A percentile compares a stretch with the other conserved stretches of the same genome.
These are phyloP conservation scores for Palythoa caribaeorum DNA, from an alignment of 92 coral and sea anemone species.

Conservation along the genomic window DNA sequence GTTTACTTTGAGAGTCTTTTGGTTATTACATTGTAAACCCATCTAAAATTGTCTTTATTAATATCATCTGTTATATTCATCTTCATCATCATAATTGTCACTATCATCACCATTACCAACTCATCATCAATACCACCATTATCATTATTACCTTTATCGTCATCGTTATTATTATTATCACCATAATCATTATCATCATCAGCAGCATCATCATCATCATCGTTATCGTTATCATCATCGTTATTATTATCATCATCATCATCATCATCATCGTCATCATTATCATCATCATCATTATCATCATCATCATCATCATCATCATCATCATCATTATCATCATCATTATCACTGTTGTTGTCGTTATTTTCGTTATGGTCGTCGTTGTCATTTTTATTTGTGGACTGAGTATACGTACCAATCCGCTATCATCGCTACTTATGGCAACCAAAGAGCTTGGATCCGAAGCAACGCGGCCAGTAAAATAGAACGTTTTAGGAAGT, in stretches of 20 bases:
- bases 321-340: not conserved
- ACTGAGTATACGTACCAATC: conserved; percentile 74
- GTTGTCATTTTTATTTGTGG: not conserved
- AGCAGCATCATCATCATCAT: not conserved
- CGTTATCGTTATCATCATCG: not conserved
- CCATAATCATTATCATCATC: not conserved
- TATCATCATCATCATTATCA: not conserved
- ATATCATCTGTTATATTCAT: no score
- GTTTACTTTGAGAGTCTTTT: no score
- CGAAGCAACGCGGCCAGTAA: conserved; percentile 82
- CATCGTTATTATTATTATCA: no score
- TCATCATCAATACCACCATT: not conserved
- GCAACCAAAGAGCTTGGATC: conserved; percentile 90
- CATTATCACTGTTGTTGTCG: not conserved
- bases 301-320: not conserved
- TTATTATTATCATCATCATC: not conserved
- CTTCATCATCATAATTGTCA: not conserved
- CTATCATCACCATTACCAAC: not conserved
- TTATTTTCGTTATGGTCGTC: not conserved
- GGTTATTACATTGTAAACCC: no score
- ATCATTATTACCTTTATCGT: not conserved
- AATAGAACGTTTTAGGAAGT: conserved; percentile 72
- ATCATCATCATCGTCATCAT: not conserved
- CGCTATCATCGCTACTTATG: conserved; percentile 72
- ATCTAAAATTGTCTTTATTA: no score